These are phyloP conservation scores for Halcyon senegalensis DNA, from an alignment of 2,113 vertebrate species.

Conservation along the genomic window DNA sequence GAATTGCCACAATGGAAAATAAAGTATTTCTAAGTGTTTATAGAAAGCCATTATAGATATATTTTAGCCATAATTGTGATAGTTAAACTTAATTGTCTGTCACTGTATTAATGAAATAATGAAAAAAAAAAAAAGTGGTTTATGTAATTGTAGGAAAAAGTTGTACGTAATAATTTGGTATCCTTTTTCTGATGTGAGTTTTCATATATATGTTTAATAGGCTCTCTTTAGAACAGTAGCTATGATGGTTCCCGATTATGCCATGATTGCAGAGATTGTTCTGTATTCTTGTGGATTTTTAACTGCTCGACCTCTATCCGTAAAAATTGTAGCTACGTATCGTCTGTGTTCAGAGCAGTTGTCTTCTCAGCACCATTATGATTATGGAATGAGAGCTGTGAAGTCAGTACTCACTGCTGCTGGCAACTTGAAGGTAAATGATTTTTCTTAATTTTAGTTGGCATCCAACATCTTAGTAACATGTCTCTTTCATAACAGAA, in stretches of 20 bases:
- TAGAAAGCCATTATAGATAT: not conserved
- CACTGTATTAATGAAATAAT: not conserved
- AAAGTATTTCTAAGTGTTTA: not conserved
- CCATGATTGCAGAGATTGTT: conserved; percentile 93
- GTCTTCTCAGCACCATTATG: conserved; percentile 90
- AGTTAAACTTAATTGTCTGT: not conserved
- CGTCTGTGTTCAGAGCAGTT: conserved; percentile 89
- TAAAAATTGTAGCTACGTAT: conserved; percentile 91
- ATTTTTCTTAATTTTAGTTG: not conserved
- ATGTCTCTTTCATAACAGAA: not conserved
- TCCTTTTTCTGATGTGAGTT: not conserved
- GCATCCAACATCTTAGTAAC: not conserved
- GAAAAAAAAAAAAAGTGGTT: not conserved
- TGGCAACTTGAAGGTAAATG: conserved; percentile 88
- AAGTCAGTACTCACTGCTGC: conserved; percentile 92
- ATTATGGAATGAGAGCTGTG: conserved; percentile 92
- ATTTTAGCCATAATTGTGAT: not conserved
- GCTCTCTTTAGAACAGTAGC: conserved; percentile 91
- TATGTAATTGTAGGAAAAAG: not conserved
- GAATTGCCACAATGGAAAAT: not conserved
- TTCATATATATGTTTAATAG: conserved; percentile 47
- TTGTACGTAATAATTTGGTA: not conserved
- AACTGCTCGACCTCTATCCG: conserved; percentile 85
- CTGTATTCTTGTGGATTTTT: conserved; percentile 92
- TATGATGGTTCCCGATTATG: conserved; percentile 96